Evolutionary conservation across 2,888 invertebrate species (phyloP).

Genomic region (Hylaea fasciaria): DNA sequence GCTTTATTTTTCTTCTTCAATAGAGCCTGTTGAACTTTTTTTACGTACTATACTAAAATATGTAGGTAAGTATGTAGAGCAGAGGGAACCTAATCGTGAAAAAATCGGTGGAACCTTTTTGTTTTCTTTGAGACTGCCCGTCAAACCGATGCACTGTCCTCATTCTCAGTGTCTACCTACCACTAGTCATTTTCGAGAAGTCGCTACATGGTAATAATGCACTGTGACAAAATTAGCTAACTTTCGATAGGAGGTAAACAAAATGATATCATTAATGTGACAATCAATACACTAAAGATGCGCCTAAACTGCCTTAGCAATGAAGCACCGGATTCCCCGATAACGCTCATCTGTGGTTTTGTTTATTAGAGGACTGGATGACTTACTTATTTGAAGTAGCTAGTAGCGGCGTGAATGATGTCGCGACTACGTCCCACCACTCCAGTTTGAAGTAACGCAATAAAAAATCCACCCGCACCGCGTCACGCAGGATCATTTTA

Average conservation of each 20-base stretch:
- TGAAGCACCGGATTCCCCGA: not conserved
- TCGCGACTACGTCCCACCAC: conserved; percentile 66
- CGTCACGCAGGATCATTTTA: conserved; percentile 75
- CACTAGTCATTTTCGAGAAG: too few species aligned
- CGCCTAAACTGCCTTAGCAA: not conserved
- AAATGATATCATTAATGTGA: too few species aligned
- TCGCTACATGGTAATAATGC: too few species aligned
- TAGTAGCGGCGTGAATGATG: conserved; percentile 48
- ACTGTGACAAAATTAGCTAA: too few species aligned
- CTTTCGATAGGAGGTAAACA: too few species aligned
- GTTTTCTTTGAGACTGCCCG: too few species aligned
- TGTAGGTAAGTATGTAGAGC: too few species aligned
- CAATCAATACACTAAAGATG: not conserved
- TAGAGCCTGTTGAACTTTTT: conserved; percentile 14
- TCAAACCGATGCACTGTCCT: too few species aligned
- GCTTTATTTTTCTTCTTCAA: conserved; percentile 63
- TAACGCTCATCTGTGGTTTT: not conserved
- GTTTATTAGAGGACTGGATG: not conserved
- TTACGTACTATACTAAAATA: not conserved
- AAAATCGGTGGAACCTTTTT: too few species aligned
- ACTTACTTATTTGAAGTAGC: not conserved
- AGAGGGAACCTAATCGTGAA: too few species aligned
- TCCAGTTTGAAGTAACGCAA: conserved; percentile 62
- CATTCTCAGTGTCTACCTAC: too few species aligned
- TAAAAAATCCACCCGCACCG: conserved; percentile 81